These are phyloP conservation scores for Epinotia ramella DNA, from an alignment of 2,888 invertebrate species.

Conservation along the genomic window DNA sequence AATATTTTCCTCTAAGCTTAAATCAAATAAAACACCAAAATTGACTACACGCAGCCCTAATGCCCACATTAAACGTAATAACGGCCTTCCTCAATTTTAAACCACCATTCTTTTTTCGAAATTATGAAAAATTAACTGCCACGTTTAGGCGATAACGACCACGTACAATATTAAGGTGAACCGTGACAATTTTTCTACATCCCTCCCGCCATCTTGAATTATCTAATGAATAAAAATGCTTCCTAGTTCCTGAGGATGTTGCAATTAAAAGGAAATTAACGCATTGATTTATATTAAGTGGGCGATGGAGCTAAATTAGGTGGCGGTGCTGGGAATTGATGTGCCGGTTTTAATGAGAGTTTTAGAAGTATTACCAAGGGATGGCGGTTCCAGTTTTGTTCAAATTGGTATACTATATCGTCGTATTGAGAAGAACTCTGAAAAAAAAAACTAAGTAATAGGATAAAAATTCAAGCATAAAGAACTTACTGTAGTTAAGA, in stretches of 20 bases:
- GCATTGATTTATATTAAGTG: constrained; percentile 50
- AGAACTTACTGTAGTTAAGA: background rate
- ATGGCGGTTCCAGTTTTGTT: background rate
- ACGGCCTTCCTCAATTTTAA: constrained; percentile 47
- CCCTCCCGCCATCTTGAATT: constrained; percentile 75
- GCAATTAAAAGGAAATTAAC: constrained; percentile 73
- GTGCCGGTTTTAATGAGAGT: background rate
- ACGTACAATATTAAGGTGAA: constrained; percentile 83
- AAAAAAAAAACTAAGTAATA: background rate
- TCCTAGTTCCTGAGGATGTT: constrained; percentile 67
- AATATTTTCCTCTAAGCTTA: background rate
- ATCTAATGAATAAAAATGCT: constrained; percentile 85
- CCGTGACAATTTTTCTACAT: constrained; percentile 79
- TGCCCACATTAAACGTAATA: constrained; percentile 35
- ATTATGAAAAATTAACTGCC: constrained; percentile 82
- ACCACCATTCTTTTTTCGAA: constrained; percentile 61
- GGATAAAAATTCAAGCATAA: background rate
- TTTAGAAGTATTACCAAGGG: background rate
- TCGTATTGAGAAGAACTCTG: background rate
- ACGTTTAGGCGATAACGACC: constrained; percentile 69
- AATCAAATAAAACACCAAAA: constrained; percentile 4
- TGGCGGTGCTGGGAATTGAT: constrained; percentile 15
- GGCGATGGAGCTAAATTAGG: constrained; percentile 20
- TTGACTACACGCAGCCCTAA: constrained; percentile 5
- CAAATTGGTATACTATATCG: background rate